Percentiles rank a stretch among this genome's conserved stretches.
Evolutionary conservation across 2,113 vertebrate genomes (phyloP).

Genomic region (Cyrtonyx montezumae): DNA sequence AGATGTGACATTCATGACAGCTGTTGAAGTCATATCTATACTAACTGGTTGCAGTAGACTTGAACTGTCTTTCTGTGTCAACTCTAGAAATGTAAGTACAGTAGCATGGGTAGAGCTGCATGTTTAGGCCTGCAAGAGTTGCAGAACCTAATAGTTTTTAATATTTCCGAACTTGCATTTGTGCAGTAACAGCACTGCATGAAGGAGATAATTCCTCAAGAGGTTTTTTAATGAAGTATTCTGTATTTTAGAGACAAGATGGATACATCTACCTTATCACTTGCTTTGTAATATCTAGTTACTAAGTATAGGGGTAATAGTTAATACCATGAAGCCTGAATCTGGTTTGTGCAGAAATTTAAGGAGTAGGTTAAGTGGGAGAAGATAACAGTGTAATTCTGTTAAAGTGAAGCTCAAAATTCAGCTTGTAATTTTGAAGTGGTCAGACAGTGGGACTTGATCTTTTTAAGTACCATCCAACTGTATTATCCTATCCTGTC

Average conservation of each 20-base stretch:
- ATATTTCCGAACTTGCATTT: background rate
- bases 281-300: background rate
- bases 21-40: background rate
- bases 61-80: background rate
- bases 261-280: background rate
- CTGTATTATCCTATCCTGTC: background rate
- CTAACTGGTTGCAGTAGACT: background rate
- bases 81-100: background rate
- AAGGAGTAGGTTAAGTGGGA: background rate
- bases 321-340: background rate
- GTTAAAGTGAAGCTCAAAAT: background rate
- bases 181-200: background rate
- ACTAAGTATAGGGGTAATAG: background rate
- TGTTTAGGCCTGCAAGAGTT: background rate
- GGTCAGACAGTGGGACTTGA: background rate
- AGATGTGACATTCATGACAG: background rate
- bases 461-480: background rate
- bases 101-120: background rate
- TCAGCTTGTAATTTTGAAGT: background rate
- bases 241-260: background rate
- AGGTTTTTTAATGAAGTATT: background rate
- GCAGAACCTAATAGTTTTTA: background rate
- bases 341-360: background rate
- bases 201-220: background rate
- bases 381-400: background rate